Evolutionary conservation across 2,797 vertebrate species (phyloP).

Genomic region (Xiphorhynchus erythropygius): DNA sequence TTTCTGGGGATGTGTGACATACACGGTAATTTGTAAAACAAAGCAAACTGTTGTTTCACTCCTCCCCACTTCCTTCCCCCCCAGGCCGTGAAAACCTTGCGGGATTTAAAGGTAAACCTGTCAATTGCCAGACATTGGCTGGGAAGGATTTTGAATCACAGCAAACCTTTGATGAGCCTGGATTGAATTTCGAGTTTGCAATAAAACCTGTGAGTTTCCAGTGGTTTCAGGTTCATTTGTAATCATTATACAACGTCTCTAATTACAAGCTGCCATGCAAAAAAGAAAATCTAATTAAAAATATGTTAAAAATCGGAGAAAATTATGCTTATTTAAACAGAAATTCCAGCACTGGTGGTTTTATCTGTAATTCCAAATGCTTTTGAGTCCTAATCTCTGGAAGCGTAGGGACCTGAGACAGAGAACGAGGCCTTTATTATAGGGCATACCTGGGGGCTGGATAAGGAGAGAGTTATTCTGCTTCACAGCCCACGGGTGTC

Average conservation of each 20-base stretch:
- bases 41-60: neutral
- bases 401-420: neutral
- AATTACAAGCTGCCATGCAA: neutral
- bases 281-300: neutral
- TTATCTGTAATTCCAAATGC: neutral
- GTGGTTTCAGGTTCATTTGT: conserved; percentile 34
- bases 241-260: conserved; percentile 1
- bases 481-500: neutral
- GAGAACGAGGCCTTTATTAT: neutral
- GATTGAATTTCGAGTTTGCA: conserved; percentile 43
- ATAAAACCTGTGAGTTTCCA: conserved; percentile 44
- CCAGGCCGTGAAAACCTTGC: neutral
- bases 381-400: neutral
- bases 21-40: neutral
- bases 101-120: neutral
- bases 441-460: neutral
- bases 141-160: conserved; percentile 58
- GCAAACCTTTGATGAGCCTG: conserved; percentile 43
- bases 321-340: neutral
- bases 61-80: neutral
- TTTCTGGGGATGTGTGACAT: neutral
- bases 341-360: neutral
- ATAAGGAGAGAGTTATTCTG: neutral
- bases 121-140: neutral
- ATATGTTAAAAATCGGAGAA: neutral